Conservation (phyloP, 1,140 invertebrate genomes). For the Maniola jurtina region DNA sequence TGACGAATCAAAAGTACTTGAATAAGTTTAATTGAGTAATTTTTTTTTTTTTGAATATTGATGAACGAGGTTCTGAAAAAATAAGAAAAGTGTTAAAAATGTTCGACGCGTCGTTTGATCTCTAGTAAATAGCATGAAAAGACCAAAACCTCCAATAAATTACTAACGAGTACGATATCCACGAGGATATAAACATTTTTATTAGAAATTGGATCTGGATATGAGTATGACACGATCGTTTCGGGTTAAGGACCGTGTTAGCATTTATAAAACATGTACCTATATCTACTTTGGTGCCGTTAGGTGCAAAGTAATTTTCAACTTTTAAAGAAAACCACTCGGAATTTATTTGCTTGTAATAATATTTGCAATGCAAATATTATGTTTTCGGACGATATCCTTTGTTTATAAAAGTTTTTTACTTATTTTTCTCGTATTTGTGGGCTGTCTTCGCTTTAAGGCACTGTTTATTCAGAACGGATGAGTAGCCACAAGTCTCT, state of each 20-base stretch:
- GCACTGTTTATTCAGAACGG: no score
- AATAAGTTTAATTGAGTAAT: no score
- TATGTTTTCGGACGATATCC: background rate
- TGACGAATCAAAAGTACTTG: no score
- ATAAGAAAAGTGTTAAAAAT: no score
- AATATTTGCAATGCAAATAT: slow-evolving; percentile 27
- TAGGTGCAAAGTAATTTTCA: slow-evolving; percentile 14
- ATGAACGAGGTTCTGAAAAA: no score
- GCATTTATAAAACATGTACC: slow-evolving; percentile 9
- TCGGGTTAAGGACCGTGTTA: slow-evolving; percentile 30
- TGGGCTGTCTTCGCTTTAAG: no score
- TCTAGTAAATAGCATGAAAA: no score
- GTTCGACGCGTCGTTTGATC: no score
- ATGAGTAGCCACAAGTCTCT: no score
- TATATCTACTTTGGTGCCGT: slow-evolving; percentile 20
- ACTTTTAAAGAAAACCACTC: slow-evolving; percentile 11
- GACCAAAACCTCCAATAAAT: no score
- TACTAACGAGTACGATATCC: background rate
- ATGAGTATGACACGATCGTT: background rate
- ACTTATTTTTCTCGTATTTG: no score
- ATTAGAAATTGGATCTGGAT: background rate
- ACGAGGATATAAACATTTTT: background rate
- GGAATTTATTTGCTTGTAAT: slow-evolving; percentile 15
- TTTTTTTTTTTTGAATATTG: no score
- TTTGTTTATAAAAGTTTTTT: background rate